These are phyloP conservation scores for Neoarius graeffei DNA, from an alignment of 2,113 vertebrate species.

Conservation along the genomic window DNA sequence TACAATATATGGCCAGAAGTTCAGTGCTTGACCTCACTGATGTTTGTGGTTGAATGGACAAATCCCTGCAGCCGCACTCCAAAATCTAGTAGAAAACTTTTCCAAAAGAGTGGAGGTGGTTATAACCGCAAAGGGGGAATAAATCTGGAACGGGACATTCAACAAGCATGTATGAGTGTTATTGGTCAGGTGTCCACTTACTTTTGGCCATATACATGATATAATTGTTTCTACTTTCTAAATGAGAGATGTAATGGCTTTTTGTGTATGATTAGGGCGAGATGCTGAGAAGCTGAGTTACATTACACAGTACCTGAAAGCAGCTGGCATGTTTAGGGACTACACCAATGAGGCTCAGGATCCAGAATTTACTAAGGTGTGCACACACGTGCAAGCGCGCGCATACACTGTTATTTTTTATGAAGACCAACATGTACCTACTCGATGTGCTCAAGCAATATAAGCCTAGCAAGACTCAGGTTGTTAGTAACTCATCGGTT, in stretches of 20 bases:
- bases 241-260: background rate
- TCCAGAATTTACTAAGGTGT: constrained; percentile 90
- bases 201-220: background rate
- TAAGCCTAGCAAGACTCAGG: background rate
- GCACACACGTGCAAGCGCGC: background rate
- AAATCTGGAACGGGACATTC: background rate
- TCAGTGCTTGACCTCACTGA: background rate
- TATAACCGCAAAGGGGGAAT: background rate
- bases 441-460: background rate
- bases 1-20: background rate
- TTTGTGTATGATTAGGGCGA: constrained; percentile 75
- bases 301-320: constrained; percentile 84
- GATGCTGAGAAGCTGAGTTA: constrained; percentile 78
- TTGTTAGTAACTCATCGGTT: background rate
- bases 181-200: background rate
- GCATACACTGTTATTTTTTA: background rate
- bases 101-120: background rate
- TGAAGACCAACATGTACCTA: background rate
- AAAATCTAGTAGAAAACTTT: background rate
- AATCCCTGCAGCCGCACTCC: background rate
- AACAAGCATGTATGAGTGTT: background rate
- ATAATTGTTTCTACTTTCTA: no score
- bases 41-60: background rate
- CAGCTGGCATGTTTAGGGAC: constrained; percentile 88
- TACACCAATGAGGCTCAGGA: constrained; percentile 83